A percentile compares a stretch with the other conserved stretches of the same genome.
Conservation (phyloP, 37 sponge, comb jelly and placozoan species). For the Ephydatia muelleri region DNA sequence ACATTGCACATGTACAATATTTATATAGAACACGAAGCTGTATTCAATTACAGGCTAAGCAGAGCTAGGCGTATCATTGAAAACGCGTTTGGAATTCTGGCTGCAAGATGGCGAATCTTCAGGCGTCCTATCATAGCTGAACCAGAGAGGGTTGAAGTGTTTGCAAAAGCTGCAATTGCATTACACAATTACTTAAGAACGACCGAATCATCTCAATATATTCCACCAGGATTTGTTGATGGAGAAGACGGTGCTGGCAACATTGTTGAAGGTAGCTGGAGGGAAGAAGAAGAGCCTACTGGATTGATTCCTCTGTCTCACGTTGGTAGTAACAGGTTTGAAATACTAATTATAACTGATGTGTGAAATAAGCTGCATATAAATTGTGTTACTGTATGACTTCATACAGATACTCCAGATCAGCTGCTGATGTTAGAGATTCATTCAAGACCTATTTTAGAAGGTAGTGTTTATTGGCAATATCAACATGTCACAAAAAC, state of each 20-base stretch:
- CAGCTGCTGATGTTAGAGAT: too few species aligned
- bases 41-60: conserved; percentile 18
- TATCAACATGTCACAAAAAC: too few species aligned
- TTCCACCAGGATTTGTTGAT: conserved; percentile 41
- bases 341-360: background rate
- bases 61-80: conserved; percentile 35
- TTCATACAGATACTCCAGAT: too few species aligned
- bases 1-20: background rate
- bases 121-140: too few species aligned
- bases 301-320: background rate
- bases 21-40: conserved; percentile 4
- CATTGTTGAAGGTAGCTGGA: too few species aligned
- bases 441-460: too few species aligned
- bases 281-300: conserved; percentile 10
- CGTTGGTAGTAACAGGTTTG: conserved; percentile 5
- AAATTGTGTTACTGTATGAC: background rate
- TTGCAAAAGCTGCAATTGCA: too few species aligned
- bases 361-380: background rate
- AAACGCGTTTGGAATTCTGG: too few species aligned
- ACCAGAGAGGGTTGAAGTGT: conserved; percentile 29
- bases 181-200: conserved; percentile 30
- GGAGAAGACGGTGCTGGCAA: conserved; percentile 46
- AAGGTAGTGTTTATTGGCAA: too few species aligned
- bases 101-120: too few species aligned
- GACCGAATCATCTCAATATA: conserved; percentile 10